These are phyloP conservation scores for Eremobia ochroleuca DNA, from an alignment of 2,888 invertebrate species.

Conservation along the genomic window DNA sequence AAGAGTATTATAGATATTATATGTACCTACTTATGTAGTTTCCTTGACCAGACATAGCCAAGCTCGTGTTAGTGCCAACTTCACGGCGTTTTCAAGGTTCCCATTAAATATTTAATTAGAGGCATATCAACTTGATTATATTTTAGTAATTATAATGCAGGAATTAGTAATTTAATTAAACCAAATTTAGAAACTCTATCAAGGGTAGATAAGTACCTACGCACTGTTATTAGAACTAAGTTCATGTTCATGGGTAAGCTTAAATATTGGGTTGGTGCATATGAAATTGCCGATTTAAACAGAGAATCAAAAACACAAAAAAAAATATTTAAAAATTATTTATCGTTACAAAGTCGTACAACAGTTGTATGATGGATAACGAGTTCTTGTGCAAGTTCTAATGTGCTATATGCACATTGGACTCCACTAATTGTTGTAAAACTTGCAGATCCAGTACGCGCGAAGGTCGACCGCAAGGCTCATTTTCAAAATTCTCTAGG, in stretches of 20 bases:
- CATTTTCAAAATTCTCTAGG: too few relatives aligned
- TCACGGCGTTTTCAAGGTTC: background rate
- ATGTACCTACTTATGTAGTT: background rate
- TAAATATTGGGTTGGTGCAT: too few relatives aligned
- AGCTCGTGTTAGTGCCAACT: background rate
- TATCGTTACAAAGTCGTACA: too few relatives aligned
- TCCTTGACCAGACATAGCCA: background rate
- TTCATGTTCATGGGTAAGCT: slow-evolving; percentile 18
- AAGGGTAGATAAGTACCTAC: slow-evolving; percentile 13
- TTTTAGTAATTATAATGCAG: background rate
- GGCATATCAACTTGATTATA: background rate
- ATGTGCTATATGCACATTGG: too few relatives aligned
- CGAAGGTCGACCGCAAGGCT: too few relatives aligned
- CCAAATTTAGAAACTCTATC: slow-evolving; percentile 12
- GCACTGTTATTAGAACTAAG: slow-evolving; percentile 12
- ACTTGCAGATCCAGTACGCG: too few relatives aligned
- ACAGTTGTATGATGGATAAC: too few relatives aligned
- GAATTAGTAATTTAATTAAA: background rate
- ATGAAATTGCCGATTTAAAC: too few relatives aligned
- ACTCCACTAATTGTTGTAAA: too few relatives aligned
- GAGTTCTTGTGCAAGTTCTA: too few relatives aligned
- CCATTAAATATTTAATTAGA: background rate
- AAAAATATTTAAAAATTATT: too few relatives aligned
- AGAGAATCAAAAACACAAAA: too few relatives aligned
- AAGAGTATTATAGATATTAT: background rate